Conservation (phyloP, 2,113 vertebrate genomes). For the Rhizomys pruinosus region DNA sequence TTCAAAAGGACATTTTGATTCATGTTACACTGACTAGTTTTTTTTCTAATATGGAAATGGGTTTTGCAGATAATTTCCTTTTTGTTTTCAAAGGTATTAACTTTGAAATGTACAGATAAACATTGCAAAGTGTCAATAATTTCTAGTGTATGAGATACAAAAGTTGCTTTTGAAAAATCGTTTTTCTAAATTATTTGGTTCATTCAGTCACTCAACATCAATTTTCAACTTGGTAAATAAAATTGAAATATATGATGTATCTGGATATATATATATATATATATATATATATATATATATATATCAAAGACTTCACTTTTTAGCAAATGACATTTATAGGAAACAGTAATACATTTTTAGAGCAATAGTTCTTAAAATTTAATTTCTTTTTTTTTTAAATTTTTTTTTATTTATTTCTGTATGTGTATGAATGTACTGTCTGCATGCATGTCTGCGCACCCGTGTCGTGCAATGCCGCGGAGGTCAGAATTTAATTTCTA, state of each 20-base stretch:
- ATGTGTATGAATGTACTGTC: too few relatives aligned
- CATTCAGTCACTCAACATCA: background rate
- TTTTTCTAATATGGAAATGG: slow-evolving; percentile 29
- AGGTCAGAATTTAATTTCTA: too few relatives aligned
- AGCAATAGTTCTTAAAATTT: background rate
- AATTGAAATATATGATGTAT: too few relatives aligned
- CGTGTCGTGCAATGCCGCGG: too few relatives aligned
- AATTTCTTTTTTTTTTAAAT: too few relatives aligned
- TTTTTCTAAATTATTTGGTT: slow-evolving; percentile 22
- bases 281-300: too few relatives aligned
- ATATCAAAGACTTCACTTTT: too few relatives aligned
- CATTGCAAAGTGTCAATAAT: slow-evolving; percentile 44
- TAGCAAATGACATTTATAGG: too few relatives aligned
- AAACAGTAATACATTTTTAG: background rate
- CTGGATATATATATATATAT: too few relatives aligned
- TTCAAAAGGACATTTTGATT: slow-evolving; percentile 72
- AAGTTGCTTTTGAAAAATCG: slow-evolving; percentile 3
- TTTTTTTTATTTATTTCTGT: too few relatives aligned
- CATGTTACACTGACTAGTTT: slow-evolving; percentile 17
- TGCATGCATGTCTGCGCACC: too few relatives aligned
- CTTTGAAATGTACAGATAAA: slow-evolving; percentile 62
- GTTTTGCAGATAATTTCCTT: slow-evolving; percentile 54
- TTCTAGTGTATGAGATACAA: slow-evolving; percentile 37
- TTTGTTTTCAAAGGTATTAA: slow-evolving; percentile 39
- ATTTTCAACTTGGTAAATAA: too few relatives aligned